Percentiles rank a stretch among this genome's conserved stretches.
These are phyloP conservation scores for Pterostichus madidus DNA, from an alignment of 2,888 invertebrate species.

Conservation along the genomic window DNA sequence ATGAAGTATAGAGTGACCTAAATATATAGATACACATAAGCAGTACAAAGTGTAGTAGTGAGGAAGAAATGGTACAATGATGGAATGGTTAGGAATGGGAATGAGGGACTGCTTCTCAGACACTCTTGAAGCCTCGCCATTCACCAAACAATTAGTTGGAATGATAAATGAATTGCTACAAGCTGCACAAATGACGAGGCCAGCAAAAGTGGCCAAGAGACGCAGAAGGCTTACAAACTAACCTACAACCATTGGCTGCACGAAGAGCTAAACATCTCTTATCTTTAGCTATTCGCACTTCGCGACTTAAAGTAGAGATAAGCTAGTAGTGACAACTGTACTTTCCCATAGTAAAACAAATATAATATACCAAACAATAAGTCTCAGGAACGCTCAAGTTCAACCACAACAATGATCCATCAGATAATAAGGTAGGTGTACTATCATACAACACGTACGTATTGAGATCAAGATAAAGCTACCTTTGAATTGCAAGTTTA, in stretches of 20 bases:
- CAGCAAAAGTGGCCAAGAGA: constrained; percentile 42
- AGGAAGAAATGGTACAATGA: constrained; percentile 48
- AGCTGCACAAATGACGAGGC: constrained; percentile 33
- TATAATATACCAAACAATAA: constrained; percentile 66
- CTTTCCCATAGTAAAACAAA: constrained; percentile 65
- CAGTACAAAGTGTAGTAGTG: constrained; percentile 66
- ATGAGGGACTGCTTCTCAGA: constrained; percentile 8
- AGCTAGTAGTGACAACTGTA: constrained; percentile 67
- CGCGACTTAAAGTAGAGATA: constrained; percentile 65
- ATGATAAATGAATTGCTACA: constrained; percentile 13
- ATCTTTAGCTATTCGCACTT: constrained; percentile 41
- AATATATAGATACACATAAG: constrained; percentile 66
- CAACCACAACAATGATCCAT: constrained; percentile 62
- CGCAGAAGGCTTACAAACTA: constrained; percentile 64
- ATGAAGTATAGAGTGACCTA: constrained; percentile 67
- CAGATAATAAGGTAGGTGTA: constrained; percentile 43
- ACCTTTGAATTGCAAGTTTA: constrained; percentile 62
- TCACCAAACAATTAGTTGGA: constrained; percentile 43
- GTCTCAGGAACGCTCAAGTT: constrained; percentile 59
- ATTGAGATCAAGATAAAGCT: constrained; percentile 53
- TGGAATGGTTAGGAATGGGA: constrained; percentile 32
- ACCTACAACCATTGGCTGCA: constrained; percentile 64
- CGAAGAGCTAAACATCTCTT: constrained; percentile 23
- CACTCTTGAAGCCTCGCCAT: constrained; percentile 13
- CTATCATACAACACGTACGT: constrained; percentile 62